These are phyloP conservation scores for Lepus europaeus DNA, from an alignment of 2,113 vertebrate genomes.

Conservation along the genomic window DNA sequence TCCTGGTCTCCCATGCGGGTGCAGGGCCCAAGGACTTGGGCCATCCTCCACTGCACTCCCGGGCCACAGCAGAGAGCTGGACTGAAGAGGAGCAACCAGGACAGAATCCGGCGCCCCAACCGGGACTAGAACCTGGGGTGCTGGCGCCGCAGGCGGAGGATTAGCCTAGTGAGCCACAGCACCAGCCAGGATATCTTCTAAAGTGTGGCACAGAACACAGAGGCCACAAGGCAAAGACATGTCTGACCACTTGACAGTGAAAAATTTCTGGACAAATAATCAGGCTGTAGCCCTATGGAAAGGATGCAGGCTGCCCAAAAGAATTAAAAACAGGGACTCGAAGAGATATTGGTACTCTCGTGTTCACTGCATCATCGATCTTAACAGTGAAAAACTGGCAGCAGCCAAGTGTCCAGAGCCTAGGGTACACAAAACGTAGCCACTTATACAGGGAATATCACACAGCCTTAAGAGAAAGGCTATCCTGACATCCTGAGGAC, in stretches of 20 bases:
- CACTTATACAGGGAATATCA: background rate
- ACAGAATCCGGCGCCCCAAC: too few species aligned
- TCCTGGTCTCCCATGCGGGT: too few species aligned
- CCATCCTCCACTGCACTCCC: too few species aligned
- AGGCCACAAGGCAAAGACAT: background rate
- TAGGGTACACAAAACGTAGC: background rate
- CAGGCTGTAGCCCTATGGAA: background rate
- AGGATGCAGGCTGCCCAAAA: background rate
- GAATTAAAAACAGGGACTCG: constrained; percentile 17
- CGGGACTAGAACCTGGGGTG: too few species aligned
- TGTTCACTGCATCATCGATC: background rate
- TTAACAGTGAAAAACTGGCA: background rate
- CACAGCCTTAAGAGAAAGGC: background rate
- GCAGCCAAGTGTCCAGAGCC: background rate
- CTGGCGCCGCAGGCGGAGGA: too few species aligned
- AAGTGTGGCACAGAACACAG: constrained; percentile 24
- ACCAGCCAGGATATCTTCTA: background rate
- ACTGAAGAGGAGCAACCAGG: too few species aligned
- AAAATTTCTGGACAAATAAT: constrained; percentile 11
- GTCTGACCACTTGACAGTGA: background rate
- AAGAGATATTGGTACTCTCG: background rate
- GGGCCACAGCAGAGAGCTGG: too few species aligned
- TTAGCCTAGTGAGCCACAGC: too few species aligned
- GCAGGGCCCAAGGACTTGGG: too few species aligned
- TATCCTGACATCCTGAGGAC: background rate